These are phyloP conservation scores for Knipowitschia caucasica DNA, from an alignment of 2,797 vertebrate species.

Conservation along the genomic window DNA sequence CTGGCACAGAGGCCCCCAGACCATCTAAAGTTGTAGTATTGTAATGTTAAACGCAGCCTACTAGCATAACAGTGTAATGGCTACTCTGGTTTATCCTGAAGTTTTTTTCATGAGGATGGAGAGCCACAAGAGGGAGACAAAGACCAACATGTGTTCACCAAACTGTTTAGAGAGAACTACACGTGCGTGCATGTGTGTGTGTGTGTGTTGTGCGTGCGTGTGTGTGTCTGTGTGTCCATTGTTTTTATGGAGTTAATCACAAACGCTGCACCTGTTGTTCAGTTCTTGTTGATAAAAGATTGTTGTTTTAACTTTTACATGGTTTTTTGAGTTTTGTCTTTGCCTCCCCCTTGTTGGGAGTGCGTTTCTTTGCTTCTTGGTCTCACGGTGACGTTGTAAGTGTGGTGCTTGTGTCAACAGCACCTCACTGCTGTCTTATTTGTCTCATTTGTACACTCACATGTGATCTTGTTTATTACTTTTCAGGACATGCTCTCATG, in stretches of 20 bases:
- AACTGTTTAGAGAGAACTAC: neutral
- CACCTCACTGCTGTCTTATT: neutral
- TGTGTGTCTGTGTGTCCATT: too few species aligned
- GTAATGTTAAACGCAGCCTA: too few species aligned
- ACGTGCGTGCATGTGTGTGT: neutral
- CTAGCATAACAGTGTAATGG: too few species aligned
- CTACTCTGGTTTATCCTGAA: too few species aligned
- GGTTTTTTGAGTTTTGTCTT: neutral
- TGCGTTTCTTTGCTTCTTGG: too few species aligned
- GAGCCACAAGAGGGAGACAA: conserved; percentile 9
- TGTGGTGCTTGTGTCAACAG: neutral
- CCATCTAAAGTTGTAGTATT: too few species aligned
- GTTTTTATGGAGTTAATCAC: too few species aligned
- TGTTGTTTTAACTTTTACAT: too few species aligned
- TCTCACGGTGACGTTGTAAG: neutral
- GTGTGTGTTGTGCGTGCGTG: neutral
- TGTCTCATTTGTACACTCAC: conserved; percentile 6
- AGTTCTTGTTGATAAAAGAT: too few species aligned
- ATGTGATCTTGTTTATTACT: conserved; percentile 33
- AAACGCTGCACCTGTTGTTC: too few species aligned
- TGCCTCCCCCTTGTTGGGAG: too few species aligned
- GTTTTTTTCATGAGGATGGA: neutral
- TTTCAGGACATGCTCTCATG: conserved; percentile 35
- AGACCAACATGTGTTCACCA: neutral
- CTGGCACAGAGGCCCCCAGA: too few species aligned